A percentile compares a stretch with the other conserved stretches of the same genome.
phyloP scores from a whole-genome alignment of 2,888 invertebrate species.

The Drosophila meridionalis region DNA sequence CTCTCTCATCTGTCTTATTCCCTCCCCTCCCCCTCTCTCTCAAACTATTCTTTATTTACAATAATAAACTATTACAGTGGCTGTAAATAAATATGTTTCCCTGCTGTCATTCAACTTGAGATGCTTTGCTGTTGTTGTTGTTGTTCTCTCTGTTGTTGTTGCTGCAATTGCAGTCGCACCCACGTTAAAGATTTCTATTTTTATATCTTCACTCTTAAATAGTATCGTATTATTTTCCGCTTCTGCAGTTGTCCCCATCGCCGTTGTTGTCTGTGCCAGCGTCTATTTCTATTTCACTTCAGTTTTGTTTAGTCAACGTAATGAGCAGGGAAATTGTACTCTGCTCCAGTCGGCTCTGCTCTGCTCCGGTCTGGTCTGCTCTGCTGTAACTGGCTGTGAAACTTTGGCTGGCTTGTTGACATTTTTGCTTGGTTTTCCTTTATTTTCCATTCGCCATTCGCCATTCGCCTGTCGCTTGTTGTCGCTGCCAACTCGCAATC shows the following conservation, averaged over 20 bases:
- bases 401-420: slow-evolving; percentile 65
- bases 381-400: slow-evolving; percentile 60
- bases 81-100: slow-evolving; percentile 16
- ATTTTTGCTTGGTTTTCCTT: slow-evolving; percentile 55
- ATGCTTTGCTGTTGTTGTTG: slow-evolving; percentile 1
- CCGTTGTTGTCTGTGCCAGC: slow-evolving; percentile 13
- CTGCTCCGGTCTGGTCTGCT: slow-evolving; percentile 38
- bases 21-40: background rate
- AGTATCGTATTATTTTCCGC: slow-evolving; percentile 58
- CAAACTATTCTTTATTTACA: slow-evolving; percentile 1
- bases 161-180: slow-evolving; percentile 26
- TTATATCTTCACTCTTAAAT: slow-evolving; percentile 40
- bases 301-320: slow-evolving; percentile 57
- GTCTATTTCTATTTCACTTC: slow-evolving; percentile 52
- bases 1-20: background rate
- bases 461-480: slow-evolving; percentile 42
- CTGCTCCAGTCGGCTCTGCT: slow-evolving; percentile 14
- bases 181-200: slow-evolving; percentile 37
- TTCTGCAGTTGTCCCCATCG: slow-evolving; percentile 20
- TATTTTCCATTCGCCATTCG: slow-evolving; percentile 41
- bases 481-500: slow-evolving; percentile 51
- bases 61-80: slow-evolving; percentile 12
- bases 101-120: slow-evolving; percentile 21
- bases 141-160: background rate
- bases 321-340: slow-evolving; percentile 65